Evolutionary conservation across 2,888 invertebrate genomes (phyloP).

Genomic region (Tenodera sinensis): DNA sequence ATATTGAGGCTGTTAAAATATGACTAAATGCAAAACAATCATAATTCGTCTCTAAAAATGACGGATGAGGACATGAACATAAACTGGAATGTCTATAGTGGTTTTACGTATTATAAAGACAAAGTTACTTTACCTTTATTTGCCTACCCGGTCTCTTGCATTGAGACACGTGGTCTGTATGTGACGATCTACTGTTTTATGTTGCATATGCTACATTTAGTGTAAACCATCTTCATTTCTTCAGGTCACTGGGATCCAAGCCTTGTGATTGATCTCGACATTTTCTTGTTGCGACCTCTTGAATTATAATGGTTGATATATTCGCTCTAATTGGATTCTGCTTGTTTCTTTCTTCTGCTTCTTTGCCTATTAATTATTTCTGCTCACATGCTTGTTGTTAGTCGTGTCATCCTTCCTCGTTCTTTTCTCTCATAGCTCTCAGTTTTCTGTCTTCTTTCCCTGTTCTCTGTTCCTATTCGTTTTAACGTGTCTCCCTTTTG

Average conservation of each 20-base stretch:
- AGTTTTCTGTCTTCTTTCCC: background rate
- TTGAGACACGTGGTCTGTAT: no score
- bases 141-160: no score
- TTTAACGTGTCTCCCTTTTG: background rate
- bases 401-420: background rate
- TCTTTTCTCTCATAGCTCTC: background rate
- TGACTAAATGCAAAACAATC: no score
- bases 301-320: background rate
- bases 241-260: background rate
- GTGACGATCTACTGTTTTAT: no score
- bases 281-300: background rate
- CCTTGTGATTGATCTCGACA: background rate
- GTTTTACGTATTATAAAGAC: no score
- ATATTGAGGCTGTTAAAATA: no score
- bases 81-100: no score
- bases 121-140: no score
- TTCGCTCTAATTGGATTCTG: background rate
- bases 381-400: background rate
- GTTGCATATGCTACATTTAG: no score
- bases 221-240: background rate
- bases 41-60: no score
- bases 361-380: background rate
- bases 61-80: no score
- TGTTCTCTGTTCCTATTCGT: background rate
- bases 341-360: background rate